phyloP scores from a whole-genome alignment of 2,888 invertebrate species.

The Lepidocyrtoides sp. region DNA sequence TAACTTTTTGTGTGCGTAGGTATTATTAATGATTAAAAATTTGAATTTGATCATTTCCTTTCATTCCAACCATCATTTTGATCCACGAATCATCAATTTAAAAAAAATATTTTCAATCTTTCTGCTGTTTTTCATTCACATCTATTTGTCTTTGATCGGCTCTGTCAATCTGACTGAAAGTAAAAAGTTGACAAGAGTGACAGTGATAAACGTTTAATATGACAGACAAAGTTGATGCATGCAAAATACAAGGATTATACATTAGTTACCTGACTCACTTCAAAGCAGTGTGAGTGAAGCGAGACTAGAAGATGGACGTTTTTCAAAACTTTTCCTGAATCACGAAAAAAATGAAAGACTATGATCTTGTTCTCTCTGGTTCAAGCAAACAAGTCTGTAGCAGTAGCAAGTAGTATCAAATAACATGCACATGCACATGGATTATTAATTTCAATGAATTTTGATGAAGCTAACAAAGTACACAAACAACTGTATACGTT shows the following conservation, averaged over 20 bases:
- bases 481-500: too few species aligned
- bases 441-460: too few species aligned
- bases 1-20: neutral
- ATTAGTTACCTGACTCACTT: too few species aligned
- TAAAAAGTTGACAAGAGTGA: constrained; percentile 1
- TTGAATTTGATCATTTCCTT: neutral
- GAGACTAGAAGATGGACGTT: too few species aligned
- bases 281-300: too few species aligned
- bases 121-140: neutral
- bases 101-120: neutral
- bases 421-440: neutral
- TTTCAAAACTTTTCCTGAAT: neutral
- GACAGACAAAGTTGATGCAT: neutral
- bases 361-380: neutral
- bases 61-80: neutral
- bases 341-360: neutral
- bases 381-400: neutral
- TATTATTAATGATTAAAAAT: neutral
- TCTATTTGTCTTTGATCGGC: neutral
- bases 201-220: neutral
- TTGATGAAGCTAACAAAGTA: neutral
- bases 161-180: neutral
- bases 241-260: neutral
- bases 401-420: too few species aligned
- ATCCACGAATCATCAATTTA: too few species aligned